Base-by-base conservation (phyloP, 2,113 vertebrate species). In the Nothoprocta pentlandii region DNA sequence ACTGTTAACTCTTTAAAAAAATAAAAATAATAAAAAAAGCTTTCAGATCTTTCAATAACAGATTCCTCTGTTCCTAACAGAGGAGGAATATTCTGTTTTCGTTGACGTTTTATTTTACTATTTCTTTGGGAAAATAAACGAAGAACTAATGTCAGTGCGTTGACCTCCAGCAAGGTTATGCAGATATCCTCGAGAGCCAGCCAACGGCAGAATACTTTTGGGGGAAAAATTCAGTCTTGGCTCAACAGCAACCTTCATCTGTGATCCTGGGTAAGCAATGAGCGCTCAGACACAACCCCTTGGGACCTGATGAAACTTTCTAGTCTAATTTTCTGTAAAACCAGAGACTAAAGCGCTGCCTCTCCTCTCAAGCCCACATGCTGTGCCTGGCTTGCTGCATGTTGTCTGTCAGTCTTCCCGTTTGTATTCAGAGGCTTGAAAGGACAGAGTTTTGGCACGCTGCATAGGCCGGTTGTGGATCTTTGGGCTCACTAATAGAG, bases 201-300 rank as follows among this genome's bases (percentile, higher is more conserved):
- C 2, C 20, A 51, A 96, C 0, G 96, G 96, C 79, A 66, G 76
- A 14, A 44, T 91, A 9, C 0, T 80, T 34, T 5, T 51, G 1
- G 0, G 6, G 3, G 75, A 0, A 4, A 0, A 2, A 0, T 16
- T 90, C 9, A 0, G 0, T 0, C 58, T 97, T 3, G 96, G 95
- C 4, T 82, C 95, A 12, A 0, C 25, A 0, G 91, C 44, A 10
- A 92, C 39, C 71, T 96, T 94, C 91, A 85, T 34, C 96, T 97
- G 96, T 70, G 23, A 92, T 34, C 2, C 42, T 0, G 96, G 96
- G 96, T 97, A 89, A 97, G 96, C 46, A 61, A 7, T 6, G 34
- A 61, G 74, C 39, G 1, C 64, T 46, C 41, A 1, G 20, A 4
- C 84, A 26, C 1, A 0, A 42, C 15, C 34, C 19, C 16, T 12